Conservation (phyloP, 23 tunicate genomes). For the Halocynthia aurantium region DNA sequence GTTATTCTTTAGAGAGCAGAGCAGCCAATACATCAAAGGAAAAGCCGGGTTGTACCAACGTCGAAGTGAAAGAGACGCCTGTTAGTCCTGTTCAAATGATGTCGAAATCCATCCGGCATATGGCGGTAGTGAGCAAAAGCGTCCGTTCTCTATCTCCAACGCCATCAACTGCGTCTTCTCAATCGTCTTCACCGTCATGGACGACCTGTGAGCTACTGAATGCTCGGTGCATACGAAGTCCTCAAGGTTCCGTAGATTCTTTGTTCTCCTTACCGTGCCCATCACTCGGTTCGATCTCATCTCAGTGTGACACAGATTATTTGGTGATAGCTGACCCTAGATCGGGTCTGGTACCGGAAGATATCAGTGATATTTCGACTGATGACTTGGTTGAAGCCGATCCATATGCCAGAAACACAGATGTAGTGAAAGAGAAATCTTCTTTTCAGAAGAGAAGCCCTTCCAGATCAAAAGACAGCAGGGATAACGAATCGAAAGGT, state of each 20-base stretch:
- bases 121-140: neutral
- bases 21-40: no score
- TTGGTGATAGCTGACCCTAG: conserved; percentile 62
- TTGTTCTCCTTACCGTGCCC: conserved; percentile 13
- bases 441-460: neutral
- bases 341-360: conserved; percentile 44
- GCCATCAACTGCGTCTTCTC: neutral
- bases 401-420: conserved; percentile 8
- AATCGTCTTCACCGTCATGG: conserved; percentile 21
- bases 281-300: conserved; percentile 23
- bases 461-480: no score
- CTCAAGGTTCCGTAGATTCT: conserved; percentile 7
- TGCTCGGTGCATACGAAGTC: conserved; percentile 7
- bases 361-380: conserved; percentile 13
- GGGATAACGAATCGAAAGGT: no score
- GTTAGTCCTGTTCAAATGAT: no score
- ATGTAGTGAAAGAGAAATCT: neutral
- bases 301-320: conserved; percentile 79
- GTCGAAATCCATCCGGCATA: neutral
- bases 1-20: no score
- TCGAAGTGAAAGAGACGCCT: no score
- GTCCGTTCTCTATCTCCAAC: neutral
- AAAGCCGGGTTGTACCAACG: no score
- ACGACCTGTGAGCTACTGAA: conserved; percentile 20
- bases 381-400: conserved; percentile 23